A percentile compares a stretch with the other conserved stretches of the same genome.
These are phyloP conservation scores for Indicator maculatus DNA, from an alignment of 2,113 vertebrate genomes.

Conservation along the genomic window DNA sequence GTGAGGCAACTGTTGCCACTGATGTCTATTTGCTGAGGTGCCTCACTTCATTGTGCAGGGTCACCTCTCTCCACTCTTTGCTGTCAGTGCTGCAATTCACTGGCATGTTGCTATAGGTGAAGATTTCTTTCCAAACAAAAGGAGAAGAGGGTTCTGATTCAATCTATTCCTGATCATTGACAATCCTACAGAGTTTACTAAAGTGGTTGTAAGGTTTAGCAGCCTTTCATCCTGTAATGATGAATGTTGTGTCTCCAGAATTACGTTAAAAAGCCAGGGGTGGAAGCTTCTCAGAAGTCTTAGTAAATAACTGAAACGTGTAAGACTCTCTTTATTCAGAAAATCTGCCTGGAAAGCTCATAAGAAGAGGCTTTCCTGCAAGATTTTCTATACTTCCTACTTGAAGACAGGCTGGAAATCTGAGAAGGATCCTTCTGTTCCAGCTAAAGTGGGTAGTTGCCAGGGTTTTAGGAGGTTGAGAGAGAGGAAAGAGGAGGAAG, in stretches of 20 bases:
- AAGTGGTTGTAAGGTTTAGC: background rate
- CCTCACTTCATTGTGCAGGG: background rate
- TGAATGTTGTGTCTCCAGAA: background rate
- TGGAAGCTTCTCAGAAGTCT: background rate
- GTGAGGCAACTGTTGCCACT: background rate
- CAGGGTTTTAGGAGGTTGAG: slow-evolving; percentile 32
- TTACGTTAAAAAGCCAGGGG: background rate
- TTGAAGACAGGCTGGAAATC: slow-evolving; percentile 54
- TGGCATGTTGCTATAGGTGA: background rate
- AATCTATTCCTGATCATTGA: background rate
- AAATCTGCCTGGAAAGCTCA: slow-evolving; percentile 63
- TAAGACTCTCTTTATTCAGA: slow-evolving; percentile 38
- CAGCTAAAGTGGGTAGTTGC: slow-evolving; percentile 23
- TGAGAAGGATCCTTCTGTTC: slow-evolving; percentile 46
- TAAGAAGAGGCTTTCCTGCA: slow-evolving; percentile 64
- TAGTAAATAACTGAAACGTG: background rate
- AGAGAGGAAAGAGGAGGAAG: background rate
- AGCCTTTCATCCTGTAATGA: slow-evolving; percentile 24
- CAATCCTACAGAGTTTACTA: background rate
- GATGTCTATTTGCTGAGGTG: background rate
- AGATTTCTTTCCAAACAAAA: background rate
- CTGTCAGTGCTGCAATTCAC: background rate
- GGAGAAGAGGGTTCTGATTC: background rate
- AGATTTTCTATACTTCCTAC: slow-evolving; percentile 61
- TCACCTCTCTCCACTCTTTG: background rate